phyloP scores from a whole-genome alignment of 2,113 vertebrate species.

The Crypturellus undulatus region DNA sequence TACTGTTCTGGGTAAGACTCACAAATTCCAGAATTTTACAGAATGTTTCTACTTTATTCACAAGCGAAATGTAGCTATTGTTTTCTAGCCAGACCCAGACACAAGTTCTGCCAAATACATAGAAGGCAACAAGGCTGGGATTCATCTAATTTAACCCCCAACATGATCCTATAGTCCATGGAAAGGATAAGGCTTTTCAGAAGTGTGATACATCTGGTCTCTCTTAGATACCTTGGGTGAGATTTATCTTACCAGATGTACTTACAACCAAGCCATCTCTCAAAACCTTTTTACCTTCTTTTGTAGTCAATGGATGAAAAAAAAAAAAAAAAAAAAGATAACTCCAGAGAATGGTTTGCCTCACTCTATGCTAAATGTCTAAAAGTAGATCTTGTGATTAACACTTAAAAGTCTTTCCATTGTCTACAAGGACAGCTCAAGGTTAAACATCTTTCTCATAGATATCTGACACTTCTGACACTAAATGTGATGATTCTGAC shows the following conservation, averaged over 20 bases:
- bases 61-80: slow-evolving; percentile 33
- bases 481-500: not conserved
- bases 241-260: slow-evolving; percentile 22
- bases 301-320: not conserved
- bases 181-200: slow-evolving; percentile 32
- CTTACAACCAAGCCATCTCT: not conserved
- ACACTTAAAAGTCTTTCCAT: not conserved
- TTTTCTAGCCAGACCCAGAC: slow-evolving; percentile 32
- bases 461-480: not conserved
- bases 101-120: slow-evolving; percentile 25
- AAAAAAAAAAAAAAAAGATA: not conserved
- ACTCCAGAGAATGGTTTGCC: not conserved
- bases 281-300: not conserved
- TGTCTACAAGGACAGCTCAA: not conserved
- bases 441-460: not conserved
- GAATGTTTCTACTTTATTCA: not conserved
- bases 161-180: not conserved
- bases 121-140: slow-evolving; percentile 41
- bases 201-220: slow-evolving; percentile 17
- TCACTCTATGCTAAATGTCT: not conserved
- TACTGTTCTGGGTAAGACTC: slow-evolving; percentile 51
- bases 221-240: slow-evolving; percentile 18
- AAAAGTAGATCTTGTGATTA: not conserved
- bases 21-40: slow-evolving; percentile 63
- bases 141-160: slow-evolving; percentile 51